A percentile compares a stretch with the other conserved stretches of the same genome.
phyloP scores from a whole-genome alignment of 2,797 vertebrate species.

The Coregonus suidteri region DNA sequence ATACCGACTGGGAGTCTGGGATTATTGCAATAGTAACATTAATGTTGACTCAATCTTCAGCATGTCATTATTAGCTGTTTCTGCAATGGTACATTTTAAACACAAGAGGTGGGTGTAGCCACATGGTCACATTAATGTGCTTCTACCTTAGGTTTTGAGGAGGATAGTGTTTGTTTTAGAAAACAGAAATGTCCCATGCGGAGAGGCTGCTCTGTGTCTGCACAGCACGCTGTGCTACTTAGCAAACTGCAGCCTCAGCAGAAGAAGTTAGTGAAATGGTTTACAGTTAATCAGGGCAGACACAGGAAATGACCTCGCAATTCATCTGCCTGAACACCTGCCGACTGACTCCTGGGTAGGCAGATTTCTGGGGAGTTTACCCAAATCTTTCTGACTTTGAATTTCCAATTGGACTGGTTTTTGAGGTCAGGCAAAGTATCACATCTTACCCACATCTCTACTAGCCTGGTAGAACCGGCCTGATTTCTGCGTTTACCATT shows the following conservation, averaged over 20 bases:
- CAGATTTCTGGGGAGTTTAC: slow-evolving; percentile 22
- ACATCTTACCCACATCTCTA: slow-evolving; percentile 14
- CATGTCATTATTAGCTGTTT: not conserved
- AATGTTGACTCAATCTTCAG: not conserved
- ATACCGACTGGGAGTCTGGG: no score
- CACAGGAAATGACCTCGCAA: slow-evolving; percentile 44
- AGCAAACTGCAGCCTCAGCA: slow-evolving; percentile 51
- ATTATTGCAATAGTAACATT: not conserved
- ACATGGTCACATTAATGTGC: slow-evolving; percentile 11
- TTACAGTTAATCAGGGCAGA: slow-evolving; percentile 58
- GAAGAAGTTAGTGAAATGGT: slow-evolving; percentile 50
- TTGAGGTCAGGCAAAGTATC: slow-evolving; percentile 15
- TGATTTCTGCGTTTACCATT: not conserved
- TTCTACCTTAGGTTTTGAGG: not conserved
- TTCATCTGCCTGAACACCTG: slow-evolving; percentile 56
- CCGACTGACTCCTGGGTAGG: slow-evolving; percentile 15
- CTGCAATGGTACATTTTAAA: not conserved
- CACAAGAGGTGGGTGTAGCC: not conserved
- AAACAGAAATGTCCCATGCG: slow-evolving; percentile 17
- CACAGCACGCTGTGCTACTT: slow-evolving; percentile 40
- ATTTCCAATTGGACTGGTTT: slow-evolving; percentile 18
- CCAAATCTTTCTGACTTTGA: slow-evolving; percentile 33
- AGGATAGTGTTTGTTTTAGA: slow-evolving; percentile 27
- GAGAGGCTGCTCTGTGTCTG: slow-evolving; percentile 25
- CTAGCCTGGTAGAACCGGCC: not conserved